Base-by-base conservation (phyloP, 2,888 invertebrate species). In the Apamea anceps region DNA sequence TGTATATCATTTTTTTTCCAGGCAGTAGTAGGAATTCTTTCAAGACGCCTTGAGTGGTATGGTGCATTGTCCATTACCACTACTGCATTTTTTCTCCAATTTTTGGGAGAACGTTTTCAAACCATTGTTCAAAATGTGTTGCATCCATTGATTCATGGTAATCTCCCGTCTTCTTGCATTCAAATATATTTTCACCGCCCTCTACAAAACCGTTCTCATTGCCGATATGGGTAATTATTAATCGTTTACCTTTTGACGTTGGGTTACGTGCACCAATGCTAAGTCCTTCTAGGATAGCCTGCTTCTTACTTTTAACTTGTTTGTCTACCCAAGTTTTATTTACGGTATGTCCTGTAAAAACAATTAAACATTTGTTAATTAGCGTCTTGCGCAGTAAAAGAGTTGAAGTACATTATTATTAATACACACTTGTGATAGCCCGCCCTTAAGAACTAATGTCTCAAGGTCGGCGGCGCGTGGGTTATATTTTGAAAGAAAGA, bases 41-140 rank as follows among this genome's bases (percentile, higher is more conserved):
- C 66, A 67, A 67, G 42, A 67, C 66, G 70, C 54, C 54, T 71
- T 54, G 54, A 54, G 25, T 77, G 54, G 65, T 68, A 54, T 51
- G 70, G 72, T 37, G 65, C 65, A 62, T 54, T 75, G 57, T 79
- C 60, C 60, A 37, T 66, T 66, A 66, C 66, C 66, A 76, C 75
- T 37, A 76, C 70, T 54, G 77, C 72, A 72, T 77, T 65, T 77
- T 65, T 54, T 71, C 72, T 57, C 65, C 79, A 57, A 79, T 66
- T 75, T 66, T 79, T 51, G 74, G 79, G 51, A 77, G 60, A 60
- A 79, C 51, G 51, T 79, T 78, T 70, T 78, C 57, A 68, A 81
- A 85, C 85, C 83, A 88, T 67, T 80, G 77, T 82, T 88, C 84
- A 68, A 85, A 89, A 72, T 85, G 80, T 60, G 79, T 68, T 25